phyloP scores from a whole-genome alignment of 1,140 invertebrate genomes.

The Drosophila tristis region DNA sequence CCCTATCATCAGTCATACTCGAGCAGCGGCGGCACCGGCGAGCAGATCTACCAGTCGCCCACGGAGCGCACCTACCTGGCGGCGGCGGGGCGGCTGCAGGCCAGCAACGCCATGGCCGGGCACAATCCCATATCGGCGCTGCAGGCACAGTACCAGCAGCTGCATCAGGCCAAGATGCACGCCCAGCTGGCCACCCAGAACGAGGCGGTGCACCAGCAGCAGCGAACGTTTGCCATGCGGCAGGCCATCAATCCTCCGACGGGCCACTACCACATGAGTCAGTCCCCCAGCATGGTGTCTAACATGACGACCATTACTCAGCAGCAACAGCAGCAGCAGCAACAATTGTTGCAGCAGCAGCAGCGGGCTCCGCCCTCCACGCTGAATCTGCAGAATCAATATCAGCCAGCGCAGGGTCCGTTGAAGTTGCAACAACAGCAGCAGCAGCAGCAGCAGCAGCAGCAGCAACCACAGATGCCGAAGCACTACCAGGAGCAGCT shows the following conservation, averaged over 20 bases:
- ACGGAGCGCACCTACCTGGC: constrained; percentile 82
- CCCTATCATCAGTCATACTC: constrained; percentile 80
- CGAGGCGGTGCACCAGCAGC: constrained; percentile 87
- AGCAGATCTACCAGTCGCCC: constrained; percentile 81
- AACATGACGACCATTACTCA: constrained; percentile 56
- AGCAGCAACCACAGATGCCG: constrained; percentile 30
- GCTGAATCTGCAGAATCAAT: constrained; percentile 75
- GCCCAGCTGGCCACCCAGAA: constrained; percentile 87
- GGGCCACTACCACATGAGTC: constrained; percentile 79
- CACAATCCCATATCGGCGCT: constrained; percentile 84
- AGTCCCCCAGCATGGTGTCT: constrained; percentile 76
- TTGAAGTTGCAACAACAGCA: constrained; percentile 69
- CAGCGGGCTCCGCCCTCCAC: constrained; percentile 77
- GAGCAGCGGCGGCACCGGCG: constrained; percentile 61
- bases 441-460: constrained; percentile 49
- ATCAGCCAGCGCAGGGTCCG: constrained; percentile 73
- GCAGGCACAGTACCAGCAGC: constrained; percentile 85
- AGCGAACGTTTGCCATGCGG: constrained; percentile 86
- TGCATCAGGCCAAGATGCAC: constrained; percentile 87
- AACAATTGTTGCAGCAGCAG: constrained; percentile 30
- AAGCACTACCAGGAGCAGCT: constrained; percentile 76
- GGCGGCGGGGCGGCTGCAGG: constrained; percentile 84
- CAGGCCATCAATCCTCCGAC: constrained; percentile 85
- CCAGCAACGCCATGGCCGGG: constrained; percentile 83
- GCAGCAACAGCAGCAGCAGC: constrained; percentile 61